Base-by-base conservation (phyloP, 2,888 invertebrate genomes). In the Lithophane ornitopus region DNA sequence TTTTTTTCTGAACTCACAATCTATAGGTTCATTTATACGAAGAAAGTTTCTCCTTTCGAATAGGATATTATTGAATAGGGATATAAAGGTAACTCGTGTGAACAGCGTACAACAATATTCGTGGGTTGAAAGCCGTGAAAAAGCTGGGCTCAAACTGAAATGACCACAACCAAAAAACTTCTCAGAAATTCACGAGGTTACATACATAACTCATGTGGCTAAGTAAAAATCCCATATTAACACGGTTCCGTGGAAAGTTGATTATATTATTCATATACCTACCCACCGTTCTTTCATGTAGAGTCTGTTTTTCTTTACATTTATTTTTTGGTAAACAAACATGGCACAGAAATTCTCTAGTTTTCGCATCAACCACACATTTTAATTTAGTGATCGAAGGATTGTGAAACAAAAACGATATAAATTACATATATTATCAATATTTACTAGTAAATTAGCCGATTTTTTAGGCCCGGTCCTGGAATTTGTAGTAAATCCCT, bases 261-360 rank as follows among this genome's bases (percentile, higher is more conserved):
- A 85, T 84, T 88, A 78, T 77, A 88, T 88, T 86, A 88, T 88
- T 88, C 85, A 88, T 85, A 78, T 70, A 78, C 22, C 26, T 70
- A 78, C 22, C 26, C 28, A 26, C 68, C 63, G 76, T 73, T 70
- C 68, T 78, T 81, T 81, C 63, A 75, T 78, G 65, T 76, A 75
- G 28, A 56, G 49, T 63, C 0, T 26, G 49, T 58, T 63, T n/a
- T 41, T 26, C 16, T 3, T 34, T 41, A 22, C 4, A 26, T 65
- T 0, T 44, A 0, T 3, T n/a, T 62, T 74, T 62, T 56, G 19
- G 8, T 19, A 41, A 78, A 62, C 54, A 69, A 46, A 62, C 14
- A 22, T 2, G 9, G 22, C 28, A 70, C 16, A 34, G n/a, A 39
- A 52, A 16, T 2, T 54, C 0, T 19, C n/a, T 0, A 19, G 2